Conservation (phyloP, 2,797 vertebrate species). For the Anas acuta region DNA sequence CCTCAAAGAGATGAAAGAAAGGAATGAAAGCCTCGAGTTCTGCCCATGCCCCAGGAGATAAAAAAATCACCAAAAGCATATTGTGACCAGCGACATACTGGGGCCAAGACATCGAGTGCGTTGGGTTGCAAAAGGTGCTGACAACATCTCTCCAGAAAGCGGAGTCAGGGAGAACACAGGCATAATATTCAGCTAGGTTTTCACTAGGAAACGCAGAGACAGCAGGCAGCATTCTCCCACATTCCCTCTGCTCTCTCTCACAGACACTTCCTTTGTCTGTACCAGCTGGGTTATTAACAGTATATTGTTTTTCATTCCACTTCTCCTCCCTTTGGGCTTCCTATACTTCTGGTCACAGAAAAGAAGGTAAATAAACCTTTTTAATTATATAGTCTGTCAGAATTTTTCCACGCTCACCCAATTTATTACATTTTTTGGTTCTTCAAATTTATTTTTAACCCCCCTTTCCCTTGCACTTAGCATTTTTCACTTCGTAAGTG, state of each 20-base stretch:
- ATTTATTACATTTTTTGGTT: slow-evolving; percentile 46
- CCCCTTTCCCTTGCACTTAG: neutral
- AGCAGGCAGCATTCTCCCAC: neutral
- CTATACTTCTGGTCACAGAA: slow-evolving; percentile 48
- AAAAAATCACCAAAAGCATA: neutral
- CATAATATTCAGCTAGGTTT: slow-evolving; percentile 11
- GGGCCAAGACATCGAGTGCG: neutral
- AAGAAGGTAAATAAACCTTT: slow-evolving; percentile 65
- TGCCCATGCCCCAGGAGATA: neutral
- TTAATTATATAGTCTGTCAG: slow-evolving; percentile 53
- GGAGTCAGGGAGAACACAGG: neutral
- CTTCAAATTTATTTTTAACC: slow-evolving; percentile 43
- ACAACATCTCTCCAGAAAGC: slow-evolving; percentile 29
- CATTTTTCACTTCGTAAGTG: neutral
- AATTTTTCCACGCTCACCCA: slow-evolving; percentile 51
- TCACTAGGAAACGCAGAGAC: neutral
- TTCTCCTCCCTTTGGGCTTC: slow-evolving; percentile 57
- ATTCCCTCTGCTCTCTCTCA: slow-evolving; percentile 33
- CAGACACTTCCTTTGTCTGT: slow-evolving; percentile 70
- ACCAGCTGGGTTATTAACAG: slow-evolving; percentile 50
- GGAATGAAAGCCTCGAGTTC: neutral
- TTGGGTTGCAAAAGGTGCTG: slow-evolving; percentile 57
- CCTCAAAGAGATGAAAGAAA: slow-evolving; percentile 15
- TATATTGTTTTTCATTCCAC: slow-evolving; percentile 52
- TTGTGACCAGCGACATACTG: neutral